phyloP scores from a whole-genome alignment of 2,888 invertebrate genomes.

The Calephelis perditalis region DNA sequence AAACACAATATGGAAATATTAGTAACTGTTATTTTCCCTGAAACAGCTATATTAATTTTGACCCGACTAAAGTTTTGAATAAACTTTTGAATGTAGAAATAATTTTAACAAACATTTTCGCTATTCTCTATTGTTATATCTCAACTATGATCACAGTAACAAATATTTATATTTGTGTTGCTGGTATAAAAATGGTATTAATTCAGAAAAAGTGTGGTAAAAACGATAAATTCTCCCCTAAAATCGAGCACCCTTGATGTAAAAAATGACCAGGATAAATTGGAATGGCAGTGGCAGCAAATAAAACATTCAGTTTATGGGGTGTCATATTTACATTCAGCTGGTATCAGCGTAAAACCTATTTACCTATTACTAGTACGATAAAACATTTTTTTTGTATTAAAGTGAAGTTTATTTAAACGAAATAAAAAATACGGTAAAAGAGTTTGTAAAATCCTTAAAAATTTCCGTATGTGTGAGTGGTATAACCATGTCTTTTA shows the following conservation, averaged over 20 bases:
- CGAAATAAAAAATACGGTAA: too few relatives aligned
- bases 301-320: constrained; percentile 77
- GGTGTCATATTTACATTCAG: constrained; percentile 77
- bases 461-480: too few relatives aligned
- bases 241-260: constrained; percentile 70
- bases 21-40: background rate
- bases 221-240: constrained; percentile 66
- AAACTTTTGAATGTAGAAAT: too few relatives aligned
- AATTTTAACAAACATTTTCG: too few relatives aligned
- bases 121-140: too few relatives aligned
- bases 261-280: constrained; percentile 78
- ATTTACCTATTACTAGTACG: constrained; percentile 40
- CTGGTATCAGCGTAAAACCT: constrained; percentile 60
- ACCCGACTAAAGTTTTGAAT: too few relatives aligned
- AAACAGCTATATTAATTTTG: too few relatives aligned
- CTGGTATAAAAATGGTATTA: constrained; percentile 41
- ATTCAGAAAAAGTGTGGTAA: constrained; percentile 39
- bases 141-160: background rate
- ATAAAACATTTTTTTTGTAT: constrained; percentile 36
- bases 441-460: too few relatives aligned
- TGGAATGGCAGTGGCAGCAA: constrained; percentile 72
- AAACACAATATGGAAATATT: background rate
- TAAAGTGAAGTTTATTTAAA: too few relatives aligned
- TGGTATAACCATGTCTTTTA: too few relatives aligned
- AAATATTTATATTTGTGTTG: constrained; percentile 14